Base-by-base conservation (phyloP, 2,113 vertebrate genomes). In the Laterallus jamaicensis region DNA sequence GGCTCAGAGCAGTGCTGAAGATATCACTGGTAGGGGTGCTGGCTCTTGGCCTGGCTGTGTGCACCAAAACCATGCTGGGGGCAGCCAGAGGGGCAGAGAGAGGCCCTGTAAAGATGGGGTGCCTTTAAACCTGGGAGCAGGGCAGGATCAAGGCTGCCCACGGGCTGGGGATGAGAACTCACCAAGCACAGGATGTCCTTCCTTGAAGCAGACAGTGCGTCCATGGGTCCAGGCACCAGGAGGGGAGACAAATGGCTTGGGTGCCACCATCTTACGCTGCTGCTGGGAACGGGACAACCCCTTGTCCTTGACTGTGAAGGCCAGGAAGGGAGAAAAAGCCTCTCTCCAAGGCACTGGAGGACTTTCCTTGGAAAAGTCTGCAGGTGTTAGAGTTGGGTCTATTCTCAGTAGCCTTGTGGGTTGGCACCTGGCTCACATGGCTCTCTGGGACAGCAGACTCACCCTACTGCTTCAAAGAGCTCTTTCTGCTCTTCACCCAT, bases 1-100 rank as follows among this genome's bases (percentile, higher is more conserved):
- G 1, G 82, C 76, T 90, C 92, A 89, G 42, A 88, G 77, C 69
- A 40, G 37, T 40, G 66, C 60, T 77, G 85, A 54, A 71, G 73
- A 54, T 39, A 28, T 52, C 69, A 71, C 16, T 20, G 44, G 12
- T 12, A 22, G 28, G 55, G 24, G 1, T 73, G 66, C n/a, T 52
- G 82, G 29, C 39, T 9, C 44, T 52, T 4, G 4, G 32, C 9
- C 44, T 35, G 79, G 32, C 83, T 94, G 73, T 25, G 7, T 1
- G 55, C 59, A 37, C 59, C 25, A 2, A 0, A 71, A 91, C 83
- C 0, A 0, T 8, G 11, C 63, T 62, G 40, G 24, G 5, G 15
- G 15, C 64, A 95, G 59, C 10, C 2, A 1, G n/a, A 31, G 28
- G n/a, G 58, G 4, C n/a, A 64, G 47, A 68, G 20, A 12, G 32